Conservation (phyloP, 2,797 vertebrate species). For the Peromyscus attwateri region DNA sequence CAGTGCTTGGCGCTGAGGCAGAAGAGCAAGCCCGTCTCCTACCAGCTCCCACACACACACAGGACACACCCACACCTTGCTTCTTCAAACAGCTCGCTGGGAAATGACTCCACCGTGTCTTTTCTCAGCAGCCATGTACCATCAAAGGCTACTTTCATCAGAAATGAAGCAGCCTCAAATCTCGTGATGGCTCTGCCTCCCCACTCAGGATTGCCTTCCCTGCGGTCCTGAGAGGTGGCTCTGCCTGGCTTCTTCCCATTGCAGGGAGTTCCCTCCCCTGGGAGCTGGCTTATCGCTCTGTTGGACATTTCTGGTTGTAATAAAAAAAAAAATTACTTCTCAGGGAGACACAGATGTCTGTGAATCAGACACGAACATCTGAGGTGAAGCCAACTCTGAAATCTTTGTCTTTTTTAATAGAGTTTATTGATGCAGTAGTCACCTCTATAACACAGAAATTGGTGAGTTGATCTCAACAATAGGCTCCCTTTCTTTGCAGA, state of each 20-base stretch:
- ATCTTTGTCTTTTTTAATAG: conserved; percentile 52
- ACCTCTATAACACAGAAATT: not conserved
- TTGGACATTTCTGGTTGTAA: conserved; percentile 22
- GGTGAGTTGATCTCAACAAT: not conserved
- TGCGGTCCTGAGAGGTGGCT: not conserved
- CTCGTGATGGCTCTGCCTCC: not conserved
- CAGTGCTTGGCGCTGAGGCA: not conserved
- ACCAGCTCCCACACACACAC: not conserved
- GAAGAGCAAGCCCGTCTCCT: not conserved
- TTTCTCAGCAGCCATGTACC: not conserved
- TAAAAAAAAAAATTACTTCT: conserved; percentile 52
- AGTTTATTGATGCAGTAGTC: not conserved
- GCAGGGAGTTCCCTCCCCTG: not conserved
- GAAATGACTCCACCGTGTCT: not conserved
- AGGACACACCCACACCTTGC: not conserved
- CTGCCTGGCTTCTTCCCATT: not conserved
- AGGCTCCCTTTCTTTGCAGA: not conserved
- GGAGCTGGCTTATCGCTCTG: conserved; percentile 34
- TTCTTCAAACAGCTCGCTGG: not conserved
- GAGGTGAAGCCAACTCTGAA: conserved; percentile 57
- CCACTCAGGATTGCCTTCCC: not conserved
- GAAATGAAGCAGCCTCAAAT: not conserved
- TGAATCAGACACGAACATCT: conserved; percentile 65
- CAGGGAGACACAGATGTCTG: conserved; percentile 66
- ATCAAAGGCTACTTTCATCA: not conserved